Conservation (phyloP, 2,113 vertebrate genomes). For the Megalops atlanticus region DNA sequence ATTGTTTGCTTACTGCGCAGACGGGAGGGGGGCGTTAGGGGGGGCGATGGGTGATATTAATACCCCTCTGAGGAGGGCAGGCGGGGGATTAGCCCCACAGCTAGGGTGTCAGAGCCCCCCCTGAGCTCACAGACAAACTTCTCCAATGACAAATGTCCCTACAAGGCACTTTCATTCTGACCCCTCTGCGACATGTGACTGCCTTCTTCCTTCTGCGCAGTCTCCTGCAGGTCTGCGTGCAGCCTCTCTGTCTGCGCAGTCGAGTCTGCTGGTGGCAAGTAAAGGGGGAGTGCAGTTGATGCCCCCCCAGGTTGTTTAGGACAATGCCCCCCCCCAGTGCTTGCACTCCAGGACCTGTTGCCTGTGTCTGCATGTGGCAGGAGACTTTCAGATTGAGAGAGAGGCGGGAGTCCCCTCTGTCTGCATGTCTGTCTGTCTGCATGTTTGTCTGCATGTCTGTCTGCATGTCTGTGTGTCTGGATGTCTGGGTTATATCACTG, state of each 20-base stretch:
- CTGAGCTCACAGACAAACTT: not conserved
- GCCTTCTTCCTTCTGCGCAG: not conserved
- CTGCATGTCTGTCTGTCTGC: not conserved
- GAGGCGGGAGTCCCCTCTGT: not conserved
- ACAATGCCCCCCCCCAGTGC: not conserved
- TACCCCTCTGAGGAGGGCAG: not conserved
- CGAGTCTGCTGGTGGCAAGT: not conserved
- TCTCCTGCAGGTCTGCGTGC: not conserved
- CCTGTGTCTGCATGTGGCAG: no score
- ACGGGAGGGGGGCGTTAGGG: no score
- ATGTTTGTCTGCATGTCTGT: not conserved
- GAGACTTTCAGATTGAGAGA: not conserved
- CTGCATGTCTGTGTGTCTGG: not conserved
- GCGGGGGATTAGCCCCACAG: not conserved
- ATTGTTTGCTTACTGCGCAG: not conserved
- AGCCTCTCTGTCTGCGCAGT: not conserved
- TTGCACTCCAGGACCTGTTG: not conserved
- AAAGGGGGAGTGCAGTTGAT: not conserved
- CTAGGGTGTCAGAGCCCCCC: not conserved
- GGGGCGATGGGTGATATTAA: not conserved
- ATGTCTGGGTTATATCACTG: not conserved
- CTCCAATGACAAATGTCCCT: constrained; percentile 20
- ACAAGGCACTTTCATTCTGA: not conserved
- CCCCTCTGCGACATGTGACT: not conserved
- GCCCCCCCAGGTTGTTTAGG: not conserved